A percentile compares a stretch with the other conserved stretches of the same genome.
These are phyloP conservation scores for Loriculus beryllinus DNA, from an alignment of 2,797 vertebrate species.

Conservation along the genomic window DNA sequence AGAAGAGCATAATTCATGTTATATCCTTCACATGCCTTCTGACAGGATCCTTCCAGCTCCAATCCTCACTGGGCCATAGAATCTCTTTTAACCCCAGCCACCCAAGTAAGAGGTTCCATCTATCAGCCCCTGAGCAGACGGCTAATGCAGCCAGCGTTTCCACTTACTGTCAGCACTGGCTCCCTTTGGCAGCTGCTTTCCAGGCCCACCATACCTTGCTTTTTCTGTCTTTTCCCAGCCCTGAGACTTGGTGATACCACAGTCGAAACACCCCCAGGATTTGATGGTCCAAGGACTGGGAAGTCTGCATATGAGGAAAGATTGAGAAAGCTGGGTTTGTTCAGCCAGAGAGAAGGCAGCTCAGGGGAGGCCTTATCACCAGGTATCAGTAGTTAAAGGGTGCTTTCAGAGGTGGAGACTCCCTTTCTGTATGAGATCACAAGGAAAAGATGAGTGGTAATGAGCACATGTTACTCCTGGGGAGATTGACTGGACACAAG, in stretches of 20 bases:
- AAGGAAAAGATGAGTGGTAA: background rate
- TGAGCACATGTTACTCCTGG: background rate
- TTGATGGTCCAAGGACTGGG: background rate
- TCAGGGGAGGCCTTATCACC: background rate
- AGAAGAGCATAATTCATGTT: background rate
- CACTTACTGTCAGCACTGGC: background rate
- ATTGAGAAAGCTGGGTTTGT: background rate
- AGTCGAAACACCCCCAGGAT: background rate
- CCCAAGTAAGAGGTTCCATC: background rate
- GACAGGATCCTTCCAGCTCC: background rate
- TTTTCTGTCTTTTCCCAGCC: background rate
- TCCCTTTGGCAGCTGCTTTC: background rate
- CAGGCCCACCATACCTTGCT: fast-evolving
- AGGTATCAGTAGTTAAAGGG: background rate
- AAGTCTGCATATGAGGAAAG: background rate
- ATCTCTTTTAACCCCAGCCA: background rate
- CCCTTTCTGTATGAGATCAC: background rate
- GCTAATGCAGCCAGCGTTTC: background rate
- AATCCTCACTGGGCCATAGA: fast-evolving
- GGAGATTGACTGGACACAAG: background rate
- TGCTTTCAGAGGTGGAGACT: background rate
- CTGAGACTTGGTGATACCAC: background rate
- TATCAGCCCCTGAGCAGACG: background rate
- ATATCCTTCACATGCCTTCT: background rate
- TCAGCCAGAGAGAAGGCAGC: background rate